These are phyloP conservation scores for Drosophila prosaltans DNA, from an alignment of 1,140 invertebrate genomes.

Conservation along the genomic window DNA sequence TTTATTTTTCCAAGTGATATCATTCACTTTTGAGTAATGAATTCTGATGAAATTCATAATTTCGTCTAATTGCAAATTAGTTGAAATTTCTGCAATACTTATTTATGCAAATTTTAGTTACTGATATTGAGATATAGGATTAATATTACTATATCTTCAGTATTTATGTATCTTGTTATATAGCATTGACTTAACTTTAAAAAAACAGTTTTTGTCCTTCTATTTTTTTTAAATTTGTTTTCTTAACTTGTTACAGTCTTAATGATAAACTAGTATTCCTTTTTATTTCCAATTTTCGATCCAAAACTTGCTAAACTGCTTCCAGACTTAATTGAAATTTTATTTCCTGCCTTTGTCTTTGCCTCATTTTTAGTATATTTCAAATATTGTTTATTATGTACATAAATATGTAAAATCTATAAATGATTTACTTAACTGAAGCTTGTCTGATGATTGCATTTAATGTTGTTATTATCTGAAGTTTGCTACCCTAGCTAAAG, in stretches of 20 bases:
- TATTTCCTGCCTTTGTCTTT: background rate
- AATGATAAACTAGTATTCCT: no score
- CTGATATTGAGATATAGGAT: no score
- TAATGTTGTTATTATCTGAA: background rate
- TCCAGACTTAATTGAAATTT: background rate
- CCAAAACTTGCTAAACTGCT: background rate
- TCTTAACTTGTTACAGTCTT: no score
- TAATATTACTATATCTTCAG: no score
- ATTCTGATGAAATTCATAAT: background rate
- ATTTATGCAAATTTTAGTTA: no score
- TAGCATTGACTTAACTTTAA: no score
- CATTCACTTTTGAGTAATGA: background rate
- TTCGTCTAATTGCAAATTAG: background rate
- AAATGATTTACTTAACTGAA: background rate
- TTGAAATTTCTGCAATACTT: no score
- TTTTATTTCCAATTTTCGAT: background rate
- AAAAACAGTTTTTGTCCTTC: no score
- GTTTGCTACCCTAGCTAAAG: background rate
- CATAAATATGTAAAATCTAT: background rate
- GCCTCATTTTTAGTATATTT: background rate
- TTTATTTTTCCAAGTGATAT: slow-evolving; percentile 8
- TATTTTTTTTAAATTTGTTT: no score
- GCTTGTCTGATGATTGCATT: background rate
- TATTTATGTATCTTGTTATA: no score
- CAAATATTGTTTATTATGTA: background rate